Percentiles rank a stretch among this genome's conserved stretches.
Conservation (phyloP, 2,113 vertebrate genomes). For the Pelodiscus sinensis region DNA sequence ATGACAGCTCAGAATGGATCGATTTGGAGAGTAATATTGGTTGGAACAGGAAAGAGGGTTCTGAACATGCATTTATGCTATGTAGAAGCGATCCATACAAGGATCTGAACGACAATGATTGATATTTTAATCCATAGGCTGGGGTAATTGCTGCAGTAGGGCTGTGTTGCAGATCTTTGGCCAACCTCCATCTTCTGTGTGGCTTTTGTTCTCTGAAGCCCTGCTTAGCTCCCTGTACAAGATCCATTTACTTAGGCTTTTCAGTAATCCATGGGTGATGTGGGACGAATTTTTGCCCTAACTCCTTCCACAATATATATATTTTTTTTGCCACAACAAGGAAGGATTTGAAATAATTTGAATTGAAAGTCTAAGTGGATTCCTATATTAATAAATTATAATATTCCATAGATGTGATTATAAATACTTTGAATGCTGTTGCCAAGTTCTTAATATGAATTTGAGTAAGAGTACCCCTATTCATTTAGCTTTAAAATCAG, state of each 20-base stretch:
- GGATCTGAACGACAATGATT: not conserved
- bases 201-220: not conserved
- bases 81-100: not conserved
- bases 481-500: not conserved
- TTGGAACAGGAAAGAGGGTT: not conserved
- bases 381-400: not conserved
- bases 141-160: not conserved
- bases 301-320: not conserved
- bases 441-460: not conserved
- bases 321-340: not conserved
- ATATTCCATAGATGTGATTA: not conserved
- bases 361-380: not conserved
- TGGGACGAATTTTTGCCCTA: not conserved
- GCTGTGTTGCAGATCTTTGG: not conserved
- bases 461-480: not conserved
- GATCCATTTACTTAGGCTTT: not conserved
- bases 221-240: not conserved
- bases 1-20: not conserved
- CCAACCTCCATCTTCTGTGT: not conserved
- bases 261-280: not conserved
- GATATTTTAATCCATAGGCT: not conserved
- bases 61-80: not conserved
- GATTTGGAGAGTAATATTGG: not conserved
- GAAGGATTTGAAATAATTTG: not conserved
- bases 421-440: not conserved